Evolutionary conservation across 2,888 invertebrate species (phyloP), one percentile per base, ranked within the genome.

Genomic region (Sinohyriopsis cumingii): DNA sequence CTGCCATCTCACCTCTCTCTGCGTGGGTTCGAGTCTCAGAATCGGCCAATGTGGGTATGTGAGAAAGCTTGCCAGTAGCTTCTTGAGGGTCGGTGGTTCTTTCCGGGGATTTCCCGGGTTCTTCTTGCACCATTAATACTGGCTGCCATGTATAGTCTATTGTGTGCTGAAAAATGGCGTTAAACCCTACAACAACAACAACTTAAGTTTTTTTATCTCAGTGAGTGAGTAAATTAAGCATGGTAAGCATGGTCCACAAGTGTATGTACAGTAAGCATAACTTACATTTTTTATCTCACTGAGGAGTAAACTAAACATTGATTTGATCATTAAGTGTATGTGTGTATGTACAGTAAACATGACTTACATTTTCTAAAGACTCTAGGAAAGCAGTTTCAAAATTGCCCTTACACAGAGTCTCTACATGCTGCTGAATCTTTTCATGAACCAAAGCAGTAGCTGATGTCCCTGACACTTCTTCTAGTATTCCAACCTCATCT

Each of bases 391-490:
- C 94, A 25, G 93, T 93, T 91, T 97, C 95, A 91, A 96, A 97
- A 83, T 94, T 95, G 54, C 95, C 95, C 82, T 95, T 94, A 86
- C 97, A 97, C 0, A 94, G 93, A 82, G 94, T 94, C 84, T 94
- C 93, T n/a, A 98, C 95, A 85, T 97, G 94, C 77, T 93, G 92
- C 87, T 95, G 93, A 77, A 98, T 97, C 83, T 95, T 93, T 81
- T 94, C 92, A 87, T 96, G 95, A 75, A 97, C 95, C 67, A 97
- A 92, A 72, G 93, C 93, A 2, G 96, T 96, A 18, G 97, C 91
- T 1, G 95, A 94, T 88, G 95, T 95, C 0, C 96, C 96, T 4
- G 95, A 94, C 55, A 97, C 90, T 81, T 95, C 93, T 88, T 97
- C 96, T 64, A 96, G 89, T 63, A 97, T 90, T 72, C 94, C 94